Evolutionary conservation across 1,140 invertebrate genomes (phyloP), one percentile per base, ranked within the genome.

Genomic region (Apolygus lucorum): DNA sequence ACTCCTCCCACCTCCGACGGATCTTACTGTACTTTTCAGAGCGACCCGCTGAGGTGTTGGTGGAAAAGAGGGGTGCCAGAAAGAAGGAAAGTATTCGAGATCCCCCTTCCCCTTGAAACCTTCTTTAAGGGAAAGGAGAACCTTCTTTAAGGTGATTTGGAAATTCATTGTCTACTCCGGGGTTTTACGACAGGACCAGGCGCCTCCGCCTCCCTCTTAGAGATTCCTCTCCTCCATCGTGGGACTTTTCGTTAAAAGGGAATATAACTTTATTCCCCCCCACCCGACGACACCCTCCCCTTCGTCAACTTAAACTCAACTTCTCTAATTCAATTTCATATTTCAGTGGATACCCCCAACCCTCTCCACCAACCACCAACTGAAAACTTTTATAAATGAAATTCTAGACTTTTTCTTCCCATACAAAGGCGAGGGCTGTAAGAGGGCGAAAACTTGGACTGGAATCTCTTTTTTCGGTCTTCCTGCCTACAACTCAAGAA

Each of bases 291-390:
- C n/a, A n/a, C n/a, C n/a, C n/a, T n/a, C n/a, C n/a, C n/a, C n/a
- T n/a, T n/a, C n/a, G n/a, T 11, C 34, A 49, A 49, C 34, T 49
- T 49, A 49, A 49, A 49, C 34, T 49, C 34, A 49, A 49, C 34
- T 49, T 49, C 34, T 49, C 34, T 49, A 49, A 49, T 49, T 49
- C 34, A 49, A 49, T 49, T 49, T 49, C 34, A 49, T 49, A 49
- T 49, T 49, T 49, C 34, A 49, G 34, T 11, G 17, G 8, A 8
- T 11, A 49, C 34, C 17, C 17, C 34, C 34, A 8, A 17, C 34
- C 17, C 34, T 49, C 34, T 17, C 8, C 34, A 8, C 34, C 8
- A 11, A 11, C 17, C 17, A 11, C 34, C 34, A 49, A 49, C 8
- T 11, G 8, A 8, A 49, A 49, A 49, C 8, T 49, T 49, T 49